Percentiles rank a stretch among this genome's conserved stretches.
phyloP scores from a whole-genome alignment of 2,797 vertebrate species.

The Borostomias antarcticus region DNA sequence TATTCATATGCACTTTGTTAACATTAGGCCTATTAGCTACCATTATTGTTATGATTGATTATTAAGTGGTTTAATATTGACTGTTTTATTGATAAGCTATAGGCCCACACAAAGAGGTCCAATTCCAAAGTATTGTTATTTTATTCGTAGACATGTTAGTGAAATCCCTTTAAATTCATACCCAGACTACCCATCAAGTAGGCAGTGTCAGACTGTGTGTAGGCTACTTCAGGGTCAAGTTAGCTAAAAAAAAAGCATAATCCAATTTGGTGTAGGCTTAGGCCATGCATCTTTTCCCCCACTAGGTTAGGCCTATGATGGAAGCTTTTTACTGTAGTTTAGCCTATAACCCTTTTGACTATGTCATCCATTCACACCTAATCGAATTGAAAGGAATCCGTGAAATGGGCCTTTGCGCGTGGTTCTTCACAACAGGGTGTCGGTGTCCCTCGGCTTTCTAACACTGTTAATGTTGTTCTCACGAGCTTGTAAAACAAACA shows the following conservation, averaged over 20 bases:
- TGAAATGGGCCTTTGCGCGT: constrained; percentile 30
- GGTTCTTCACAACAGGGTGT: constrained; percentile 57
- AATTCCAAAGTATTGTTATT: too few species aligned
- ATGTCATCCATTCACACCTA: constrained; percentile 2
- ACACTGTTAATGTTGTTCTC: constrained; percentile 68
- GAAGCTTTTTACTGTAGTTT: neutral
- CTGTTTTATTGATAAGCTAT: too few species aligned
- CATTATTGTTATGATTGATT: constrained; percentile 8
- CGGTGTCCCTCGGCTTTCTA: constrained; percentile 61
- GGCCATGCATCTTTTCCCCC: too few species aligned
- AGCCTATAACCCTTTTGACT: neutral
- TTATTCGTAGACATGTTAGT: too few species aligned
- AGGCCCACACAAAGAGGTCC: too few species aligned
- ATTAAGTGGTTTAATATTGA: too few species aligned
- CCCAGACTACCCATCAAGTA: too few species aligned
- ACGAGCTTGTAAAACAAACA: constrained; percentile 73
- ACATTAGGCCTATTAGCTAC: constrained; percentile 7
- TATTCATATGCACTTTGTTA: neutral
- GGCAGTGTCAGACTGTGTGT: too few species aligned
- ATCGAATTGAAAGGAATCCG: constrained; percentile 10
- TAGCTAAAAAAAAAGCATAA: neutral
- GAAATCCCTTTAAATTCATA: too few species aligned
- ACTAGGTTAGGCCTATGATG: neutral
- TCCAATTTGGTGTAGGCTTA: neutral
- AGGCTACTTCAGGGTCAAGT: neutral